These are phyloP conservation scores for Cossypha dichroa DNA, from an alignment of 2,797 vertebrate genomes.

Conservation along the genomic window DNA sequence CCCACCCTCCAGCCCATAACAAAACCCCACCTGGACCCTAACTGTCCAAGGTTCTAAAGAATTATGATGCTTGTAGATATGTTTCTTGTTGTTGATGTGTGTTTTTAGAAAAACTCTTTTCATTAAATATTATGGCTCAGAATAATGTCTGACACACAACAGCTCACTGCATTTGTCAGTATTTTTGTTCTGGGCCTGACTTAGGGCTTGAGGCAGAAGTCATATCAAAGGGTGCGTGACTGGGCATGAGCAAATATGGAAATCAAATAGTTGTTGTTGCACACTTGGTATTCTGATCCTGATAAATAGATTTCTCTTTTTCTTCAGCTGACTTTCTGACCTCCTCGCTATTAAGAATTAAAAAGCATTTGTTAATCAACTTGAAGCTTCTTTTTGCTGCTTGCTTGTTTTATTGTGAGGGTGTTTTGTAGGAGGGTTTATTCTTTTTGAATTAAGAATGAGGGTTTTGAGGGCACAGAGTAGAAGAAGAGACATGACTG, in stretches of 20 bases:
- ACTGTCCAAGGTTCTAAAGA: neutral
- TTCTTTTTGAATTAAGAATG: neutral
- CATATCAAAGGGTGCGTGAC: fast-evolving
- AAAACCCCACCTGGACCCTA: neutral
- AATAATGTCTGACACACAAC: neutral
- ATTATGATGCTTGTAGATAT: neutral
- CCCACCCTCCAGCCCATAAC: neutral
- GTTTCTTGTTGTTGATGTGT: neutral
- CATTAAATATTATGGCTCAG: neutral
- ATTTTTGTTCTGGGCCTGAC: neutral
- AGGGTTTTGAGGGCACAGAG: neutral
- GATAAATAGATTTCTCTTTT: neutral
- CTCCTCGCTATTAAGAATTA: neutral
- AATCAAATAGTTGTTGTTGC: neutral
- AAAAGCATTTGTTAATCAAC: neutral
- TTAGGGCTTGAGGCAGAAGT: neutral
- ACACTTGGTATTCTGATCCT: neutral
- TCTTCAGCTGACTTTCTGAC: neutral
- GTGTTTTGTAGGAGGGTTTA: neutral
- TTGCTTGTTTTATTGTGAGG: neutral
- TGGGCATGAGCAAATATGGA: neutral
- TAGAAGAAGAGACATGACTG: neutral
- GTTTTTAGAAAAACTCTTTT: neutral
- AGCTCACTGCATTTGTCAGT: neutral
- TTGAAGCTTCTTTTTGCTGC: neutral